Evolutionary conservation across 2,797 vertebrate genomes (phyloP), one percentile per base, ranked within the genome.

Genomic region (Gastrophryne carolinensis): DNA sequence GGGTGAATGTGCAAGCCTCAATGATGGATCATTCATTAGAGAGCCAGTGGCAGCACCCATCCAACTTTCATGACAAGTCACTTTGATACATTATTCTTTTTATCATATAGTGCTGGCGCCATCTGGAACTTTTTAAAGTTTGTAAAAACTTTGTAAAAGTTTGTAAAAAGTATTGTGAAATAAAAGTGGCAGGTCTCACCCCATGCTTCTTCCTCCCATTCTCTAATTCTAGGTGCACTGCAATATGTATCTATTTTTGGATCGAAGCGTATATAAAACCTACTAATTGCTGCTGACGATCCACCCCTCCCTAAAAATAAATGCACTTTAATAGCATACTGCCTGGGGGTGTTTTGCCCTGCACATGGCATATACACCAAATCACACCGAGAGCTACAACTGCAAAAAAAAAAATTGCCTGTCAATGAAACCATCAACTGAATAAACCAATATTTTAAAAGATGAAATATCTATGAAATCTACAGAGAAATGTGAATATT

Each of bases 201-300:
- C 23, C 1, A 56, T 12, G 5, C 27, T 54, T 56, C 35, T n/a
- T 29, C 66, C 52, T 69, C 24, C 35, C 66, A 27, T 56, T 29
- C 32, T 68, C 19, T 69, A 69, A 39, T 69, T 41, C 35, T 41
- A 29, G 35, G 24, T 69, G 52, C 24, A 56, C 17, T 34, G 19
- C 13, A 21, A 27, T 41, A 41, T 56, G 23, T 13, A n/a, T 12
- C 52, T 69, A 69, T 69, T 56, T 69, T 69, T 69, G 34, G 66
- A 69, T 57, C 52, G 17, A 5, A n/a, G 23, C 32, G 37, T 41
- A 68, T 27, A 68, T 53, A 39, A 39, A 39, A 29, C 34, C 34
- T n/a, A 34, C n/a, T 27, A 27, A 41, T 69, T 69, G 50, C 5
- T 7, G 10, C 5, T 7, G 10, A 24, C 17, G 3, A 21, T 44